Evolutionary conservation across 2,797 vertebrate species (phyloP), one percentile per base, ranked within the genome.

Genomic region (Leptatherina wallacei): DNA sequence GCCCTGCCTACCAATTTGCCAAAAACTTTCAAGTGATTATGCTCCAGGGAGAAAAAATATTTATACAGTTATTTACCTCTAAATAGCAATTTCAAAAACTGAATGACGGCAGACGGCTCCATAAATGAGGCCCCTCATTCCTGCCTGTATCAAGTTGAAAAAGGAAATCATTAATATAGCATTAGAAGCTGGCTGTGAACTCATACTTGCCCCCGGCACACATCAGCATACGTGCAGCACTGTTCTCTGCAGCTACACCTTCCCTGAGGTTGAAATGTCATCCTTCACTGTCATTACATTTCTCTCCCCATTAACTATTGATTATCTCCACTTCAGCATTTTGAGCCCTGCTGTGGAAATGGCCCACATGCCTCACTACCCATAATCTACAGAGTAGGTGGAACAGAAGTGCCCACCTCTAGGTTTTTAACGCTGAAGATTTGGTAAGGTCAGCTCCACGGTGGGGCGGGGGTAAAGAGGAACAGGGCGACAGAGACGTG

Each of bases 111-210:
- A 78, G 73, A 44, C 24, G 18, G 79, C 79, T 68, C 54, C 79
- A 66, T 63, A 88, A 86, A 69, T 30, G 35, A 9, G 12, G 55
- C 59, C 58, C 62, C 61, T 89, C 69, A 52, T 67, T 82, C 78
- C 59, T 65, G 82, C 55, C 82, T 85, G 75, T 89, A 83, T 89
- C 83, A 85, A 85, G 86, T 69, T 80, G 78, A 89, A 80, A 92
- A 83, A 75, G 82, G 86, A 90, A 93, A 92, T 93, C 91, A 92
- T 93, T 91, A 92, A 92, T 93, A 86, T 85, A 86, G 87, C 93
- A 93, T 94, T 90, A 92, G 84, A 84, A 73, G 74, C 75, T 84
- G 87, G 78, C 87, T 85, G 87, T 84, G 88, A 87, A 90, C 77
- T 69, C 73, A 76, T 75, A 87, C 89, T 87, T 82, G 89, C 88